Evolutionary conservation across 2,113 vertebrate species (phyloP).

Genomic region (Symphodus melops): DNA sequence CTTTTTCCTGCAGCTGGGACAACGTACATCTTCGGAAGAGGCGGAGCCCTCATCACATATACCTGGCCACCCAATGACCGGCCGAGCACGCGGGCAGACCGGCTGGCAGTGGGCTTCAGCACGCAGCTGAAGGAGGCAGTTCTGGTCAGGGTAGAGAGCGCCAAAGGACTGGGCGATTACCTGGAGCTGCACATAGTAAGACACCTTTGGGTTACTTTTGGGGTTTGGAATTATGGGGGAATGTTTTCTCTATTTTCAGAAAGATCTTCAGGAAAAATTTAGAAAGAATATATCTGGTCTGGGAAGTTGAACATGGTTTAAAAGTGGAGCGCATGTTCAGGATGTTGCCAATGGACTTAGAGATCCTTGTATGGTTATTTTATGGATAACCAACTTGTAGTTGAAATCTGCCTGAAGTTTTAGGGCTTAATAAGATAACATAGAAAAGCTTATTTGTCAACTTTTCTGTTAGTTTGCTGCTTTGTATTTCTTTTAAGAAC

Average conservation of each 20-base stretch:
- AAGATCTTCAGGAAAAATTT: neutral
- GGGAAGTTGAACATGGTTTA: neutral
- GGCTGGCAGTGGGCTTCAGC: slow-evolving; percentile 95
- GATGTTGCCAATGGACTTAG: too few relatives aligned
- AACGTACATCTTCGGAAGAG: slow-evolving; percentile 94
- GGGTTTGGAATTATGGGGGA: neutral
- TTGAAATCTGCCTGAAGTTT: too few relatives aligned
- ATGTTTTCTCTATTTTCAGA: neutral
- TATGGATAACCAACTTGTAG: too few relatives aligned
- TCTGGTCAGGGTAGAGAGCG: slow-evolving; percentile 93
- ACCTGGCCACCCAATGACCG: slow-evolving; percentile 95
- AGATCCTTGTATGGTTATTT: too few relatives aligned
- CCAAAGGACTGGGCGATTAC: slow-evolving; percentile 92
- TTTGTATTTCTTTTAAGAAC: too few relatives aligned
- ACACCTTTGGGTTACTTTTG: neutral
- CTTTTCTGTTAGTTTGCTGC: too few relatives aligned
- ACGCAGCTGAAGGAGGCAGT: slow-evolving; percentile 92
- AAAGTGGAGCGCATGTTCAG: too few relatives aligned
- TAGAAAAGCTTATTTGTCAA: too few relatives aligned
- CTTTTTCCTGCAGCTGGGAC: slow-evolving; percentile 88
- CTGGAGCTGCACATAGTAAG: slow-evolving; percentile 95
- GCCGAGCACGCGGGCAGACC: slow-evolving; percentile 94
- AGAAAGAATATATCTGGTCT: neutral
- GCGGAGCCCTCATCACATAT: slow-evolving; percentile 94
- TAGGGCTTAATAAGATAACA: too few relatives aligned